Evolutionary conservation across 2,888 invertebrate genomes (phyloP), one percentile per base, ranked within the genome.

Genomic region (Cetonia aurata): DNA sequence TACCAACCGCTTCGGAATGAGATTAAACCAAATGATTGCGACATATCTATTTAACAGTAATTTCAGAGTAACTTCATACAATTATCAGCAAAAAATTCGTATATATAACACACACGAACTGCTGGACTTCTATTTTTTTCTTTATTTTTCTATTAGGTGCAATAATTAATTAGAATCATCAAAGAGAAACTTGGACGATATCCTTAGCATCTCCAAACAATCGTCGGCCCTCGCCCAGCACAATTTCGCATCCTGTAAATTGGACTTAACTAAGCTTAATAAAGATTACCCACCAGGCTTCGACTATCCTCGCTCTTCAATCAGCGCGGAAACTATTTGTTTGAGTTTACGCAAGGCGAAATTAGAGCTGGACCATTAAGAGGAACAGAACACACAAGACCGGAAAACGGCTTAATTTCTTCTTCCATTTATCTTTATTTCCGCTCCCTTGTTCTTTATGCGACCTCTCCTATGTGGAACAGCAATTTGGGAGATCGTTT

Each of bases 361-460:
- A 62, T 62, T 62, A 48, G 48, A 25, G 6, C 50, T 19, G 3
- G 48, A 15, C 33, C 37, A 31, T 62, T 33, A 62, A 17, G 48
- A n/a, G 33, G 25, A 60, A 46, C 13, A 25, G 13, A 31, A 9
- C 50, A 9, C 19, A 60, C 31, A 25, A 48, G 33, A 15, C 37
- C 31, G 37, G 48, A 48, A 62, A 62, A 48, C 15, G 48, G 48
- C 48, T 59, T 62, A 62, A 62, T 62, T 62, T 62, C 48, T 33
- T 31, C 62, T 48, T 48, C 46, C 62, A 62, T 62, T 62, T 48
- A 33, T 62, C 62, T 62, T 48, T 48, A 62, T 62, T 62, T 62
- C 33, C 48, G 33, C 8, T 13, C 48, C n/a, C 12, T 31, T 44
- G 31, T 62, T 25, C 33, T 62, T 62, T 31, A 33, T 13, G 13